phyloP scores from a whole-genome alignment of 2,113 vertebrate genomes.

The Xiphophorus hellerii region DNA sequence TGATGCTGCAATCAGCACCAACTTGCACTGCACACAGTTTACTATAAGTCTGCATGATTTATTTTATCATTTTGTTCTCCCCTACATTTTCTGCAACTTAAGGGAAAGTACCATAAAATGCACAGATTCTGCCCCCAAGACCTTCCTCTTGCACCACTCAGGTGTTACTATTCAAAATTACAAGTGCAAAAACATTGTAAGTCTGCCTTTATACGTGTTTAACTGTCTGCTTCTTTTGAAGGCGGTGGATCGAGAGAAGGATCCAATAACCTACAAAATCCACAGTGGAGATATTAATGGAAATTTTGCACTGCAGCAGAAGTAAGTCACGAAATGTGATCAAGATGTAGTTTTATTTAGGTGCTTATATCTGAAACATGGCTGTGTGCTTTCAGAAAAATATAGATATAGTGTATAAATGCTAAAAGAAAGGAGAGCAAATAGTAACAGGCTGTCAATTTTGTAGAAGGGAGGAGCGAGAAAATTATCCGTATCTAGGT shows the following conservation, averaged over 20 bases:
- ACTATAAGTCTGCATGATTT: background rate
- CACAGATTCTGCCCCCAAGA: background rate
- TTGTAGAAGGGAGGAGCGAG: no score
- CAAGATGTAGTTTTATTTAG: background rate
- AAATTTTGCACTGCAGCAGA: slow-evolving; percentile 89
- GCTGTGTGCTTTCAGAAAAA: background rate
- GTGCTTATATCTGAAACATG: background rate
- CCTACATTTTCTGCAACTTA: background rate
- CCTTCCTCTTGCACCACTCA: background rate
- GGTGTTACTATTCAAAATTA: background rate
- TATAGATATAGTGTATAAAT: background rate
- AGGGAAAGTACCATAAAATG: background rate
- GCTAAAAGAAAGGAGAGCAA: background rate
- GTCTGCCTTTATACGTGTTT: no score
- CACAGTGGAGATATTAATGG: slow-evolving; percentile 89
- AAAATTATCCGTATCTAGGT: no score
- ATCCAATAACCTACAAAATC: slow-evolving; percentile 91
- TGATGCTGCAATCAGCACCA: background rate
- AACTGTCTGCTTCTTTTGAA: slow-evolving; percentile 63
- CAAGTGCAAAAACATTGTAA: no score
- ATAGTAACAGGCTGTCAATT: no score
- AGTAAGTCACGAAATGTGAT: slow-evolving; percentile 71
- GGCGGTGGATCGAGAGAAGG: slow-evolving; percentile 93
- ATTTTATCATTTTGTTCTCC: background rate
- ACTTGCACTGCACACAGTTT: background rate